These are phyloP conservation scores for Gymnogyps californianus DNA, from an alignment of 2,113 vertebrate species.

Conservation along the genomic window DNA sequence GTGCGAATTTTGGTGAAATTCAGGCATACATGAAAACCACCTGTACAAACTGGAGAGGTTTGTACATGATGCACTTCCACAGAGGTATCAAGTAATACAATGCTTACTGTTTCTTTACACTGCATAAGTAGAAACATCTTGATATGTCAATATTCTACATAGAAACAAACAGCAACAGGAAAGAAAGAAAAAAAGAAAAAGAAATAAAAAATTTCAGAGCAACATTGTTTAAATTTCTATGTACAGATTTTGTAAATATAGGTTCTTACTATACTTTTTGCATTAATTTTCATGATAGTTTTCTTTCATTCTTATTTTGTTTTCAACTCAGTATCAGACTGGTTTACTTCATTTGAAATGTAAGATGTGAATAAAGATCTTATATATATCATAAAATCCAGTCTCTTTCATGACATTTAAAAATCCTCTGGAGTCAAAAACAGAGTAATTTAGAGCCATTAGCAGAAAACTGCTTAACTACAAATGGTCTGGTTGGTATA, in stretches of 20 bases:
- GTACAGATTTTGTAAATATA: background rate
- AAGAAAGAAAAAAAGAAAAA: background rate
- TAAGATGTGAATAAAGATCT: background rate
- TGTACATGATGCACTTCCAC: background rate
- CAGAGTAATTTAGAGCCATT: slow-evolving; percentile 35
- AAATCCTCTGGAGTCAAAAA: background rate
- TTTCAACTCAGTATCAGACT: background rate
- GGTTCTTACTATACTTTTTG: background rate
- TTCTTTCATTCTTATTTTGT: background rate
- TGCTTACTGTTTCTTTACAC: background rate
- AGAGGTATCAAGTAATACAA: background rate
- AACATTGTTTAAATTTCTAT: background rate
- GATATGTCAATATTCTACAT: background rate
- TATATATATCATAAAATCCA: background rate
- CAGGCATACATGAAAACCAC: background rate
- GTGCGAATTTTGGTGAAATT: background rate
- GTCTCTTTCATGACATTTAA: background rate
- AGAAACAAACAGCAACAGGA: background rate
- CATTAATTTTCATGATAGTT: background rate
- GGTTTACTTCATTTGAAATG: background rate
- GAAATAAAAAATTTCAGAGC: background rate
- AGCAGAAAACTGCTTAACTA: background rate
- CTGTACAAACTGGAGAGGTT: background rate
- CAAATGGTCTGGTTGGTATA: background rate
- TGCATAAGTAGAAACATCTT: background rate